These are phyloP conservation scores for Pseudopipra pipra DNA, from an alignment of 2,113 vertebrate species.

Conservation along the genomic window DNA sequence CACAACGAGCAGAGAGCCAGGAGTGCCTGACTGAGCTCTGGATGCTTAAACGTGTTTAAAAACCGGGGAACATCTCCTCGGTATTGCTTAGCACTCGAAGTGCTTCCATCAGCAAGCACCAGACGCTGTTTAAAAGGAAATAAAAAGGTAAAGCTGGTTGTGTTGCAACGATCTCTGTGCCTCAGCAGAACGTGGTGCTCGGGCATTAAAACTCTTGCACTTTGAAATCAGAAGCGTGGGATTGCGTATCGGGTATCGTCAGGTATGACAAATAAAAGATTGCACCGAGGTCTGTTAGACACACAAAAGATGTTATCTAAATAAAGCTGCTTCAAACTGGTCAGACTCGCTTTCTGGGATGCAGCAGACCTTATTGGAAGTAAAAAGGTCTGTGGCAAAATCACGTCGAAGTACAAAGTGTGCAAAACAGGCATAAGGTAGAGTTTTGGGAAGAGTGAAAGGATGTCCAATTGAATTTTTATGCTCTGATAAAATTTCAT, in stretches of 20 bases:
- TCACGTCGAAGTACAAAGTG: not conserved
- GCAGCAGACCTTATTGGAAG: not conserved
- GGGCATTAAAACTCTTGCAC: not conserved
- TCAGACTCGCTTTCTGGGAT: not conserved
- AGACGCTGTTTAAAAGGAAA: not conserved
- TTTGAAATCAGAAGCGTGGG: not conserved
- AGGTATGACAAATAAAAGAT: conserved; percentile 17
- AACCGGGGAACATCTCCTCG: not conserved
- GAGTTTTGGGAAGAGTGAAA: not conserved
- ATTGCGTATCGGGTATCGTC: not conserved
- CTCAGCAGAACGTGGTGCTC: not conserved
- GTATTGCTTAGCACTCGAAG: not conserved
- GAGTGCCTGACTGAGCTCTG: not conserved
- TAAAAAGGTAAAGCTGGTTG: not conserved
- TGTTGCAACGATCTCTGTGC: not conserved
- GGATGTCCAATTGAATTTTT: not conserved
- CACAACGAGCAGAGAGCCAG: not conserved
- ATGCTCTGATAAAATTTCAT: not conserved
- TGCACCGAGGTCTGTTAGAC: not conserved
- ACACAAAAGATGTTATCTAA: conserved; percentile 51
- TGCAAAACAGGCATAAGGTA: not conserved
- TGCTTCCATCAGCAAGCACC: not conserved
- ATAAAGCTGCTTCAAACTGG: conserved; percentile 42
- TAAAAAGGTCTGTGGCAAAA: not conserved
- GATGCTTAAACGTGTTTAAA: not conserved